Base-by-base conservation (phyloP, 1,140 invertebrate genomes). In the Drosophila oshimai region DNA sequence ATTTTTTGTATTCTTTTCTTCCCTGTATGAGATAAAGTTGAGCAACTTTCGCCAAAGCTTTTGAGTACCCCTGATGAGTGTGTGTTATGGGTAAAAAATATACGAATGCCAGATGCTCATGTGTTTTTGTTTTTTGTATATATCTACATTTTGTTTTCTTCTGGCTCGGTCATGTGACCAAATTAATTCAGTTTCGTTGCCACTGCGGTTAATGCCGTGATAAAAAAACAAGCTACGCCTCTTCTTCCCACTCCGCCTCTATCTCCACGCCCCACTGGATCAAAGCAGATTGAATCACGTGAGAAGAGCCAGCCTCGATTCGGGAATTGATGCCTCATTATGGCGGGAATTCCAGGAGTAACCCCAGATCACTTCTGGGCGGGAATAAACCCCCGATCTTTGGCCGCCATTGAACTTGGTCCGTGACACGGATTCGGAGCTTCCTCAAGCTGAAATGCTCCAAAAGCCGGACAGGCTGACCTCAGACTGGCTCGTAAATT, bases 81-180 rank as follows among this genome's bases (percentile, higher is more conserved):
- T 36, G 24, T 17, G 41, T 26, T 44, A 15, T 24, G 42, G 17
- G 26, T 45, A 62, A 67, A 47, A 47, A 60, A 37, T 64, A 33
- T 53, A 49, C 26, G 34, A 64, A 1, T 24, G 42, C 49, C 69
- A 64, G 69, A 20, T 64, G 57, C 68, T 64, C 10, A 18, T 6
- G 33, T 47, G 57, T 13, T 65, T 22, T 61, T 31, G 44, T 57
- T 41, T 28, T 57, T 49, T 55, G 1, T 28, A 31, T 69, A 46
- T 67, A 47, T 68, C 29, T 33, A 37, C 49, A 31, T 62, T 29
- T 55, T 64, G 31, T 69, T 74, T 50, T 54, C 51, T 73, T 26
- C 54, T 64, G 31, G 42, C 69, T 49, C 60, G 64, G 76, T 87
- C 80, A 84, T 84, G 80, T 84, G 80, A 84, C 67, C 71, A 55